A percentile compares a stretch with the other conserved stretches of the same genome.
Conservation (phyloP, 2,797 vertebrate species). For the Sus cebifrons region DNA sequence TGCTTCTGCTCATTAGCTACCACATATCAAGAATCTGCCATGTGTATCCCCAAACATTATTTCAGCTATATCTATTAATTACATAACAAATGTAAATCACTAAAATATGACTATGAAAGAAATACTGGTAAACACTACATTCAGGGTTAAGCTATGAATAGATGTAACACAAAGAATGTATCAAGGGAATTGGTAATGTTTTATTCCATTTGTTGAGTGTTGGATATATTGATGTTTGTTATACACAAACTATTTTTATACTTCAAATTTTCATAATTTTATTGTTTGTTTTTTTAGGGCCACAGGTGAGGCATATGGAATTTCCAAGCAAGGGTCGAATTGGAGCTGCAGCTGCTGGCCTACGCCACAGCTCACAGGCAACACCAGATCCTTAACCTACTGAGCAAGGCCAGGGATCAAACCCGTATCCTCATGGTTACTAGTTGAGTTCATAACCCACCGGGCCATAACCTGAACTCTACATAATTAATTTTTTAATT, state of each 20-base stretch:
- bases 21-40: not conserved
- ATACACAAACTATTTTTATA: not conserved
- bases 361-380: too few species aligned
- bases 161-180: not conserved
- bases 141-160: constrained; percentile 6
- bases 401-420: too few species aligned
- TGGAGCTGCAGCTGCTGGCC: too few species aligned
- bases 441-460: too few species aligned
- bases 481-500: not conserved
- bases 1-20: not conserved
- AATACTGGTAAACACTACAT: not conserved
- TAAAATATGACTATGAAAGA: not conserved
- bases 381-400: too few species aligned
- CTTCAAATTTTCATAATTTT: not conserved
- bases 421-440: too few species aligned
- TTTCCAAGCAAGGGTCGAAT: too few species aligned
- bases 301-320: too few species aligned
- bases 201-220: not conserved
- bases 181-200: constrained; percentile 21
- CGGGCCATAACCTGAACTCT: too few species aligned
- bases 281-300: not conserved
- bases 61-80: not conserved
- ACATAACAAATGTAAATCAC: not conserved
- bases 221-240: not conserved
- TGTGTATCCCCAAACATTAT: not conserved